Conservation (phyloP, 2,888 invertebrate species). For the Tiphia femorata region DNA sequence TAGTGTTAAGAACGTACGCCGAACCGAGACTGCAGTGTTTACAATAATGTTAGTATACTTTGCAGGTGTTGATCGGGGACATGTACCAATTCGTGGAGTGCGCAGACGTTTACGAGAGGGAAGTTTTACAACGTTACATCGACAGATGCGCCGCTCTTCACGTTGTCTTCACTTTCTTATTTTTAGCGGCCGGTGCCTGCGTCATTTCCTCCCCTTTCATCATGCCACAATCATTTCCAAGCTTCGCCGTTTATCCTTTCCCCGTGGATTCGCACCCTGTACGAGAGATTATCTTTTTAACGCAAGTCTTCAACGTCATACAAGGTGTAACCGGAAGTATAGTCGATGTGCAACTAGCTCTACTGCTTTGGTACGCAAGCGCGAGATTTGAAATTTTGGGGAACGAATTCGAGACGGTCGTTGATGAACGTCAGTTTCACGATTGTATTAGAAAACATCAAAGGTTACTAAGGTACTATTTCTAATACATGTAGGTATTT, state of each 20-base stretch:
- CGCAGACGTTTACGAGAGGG: slow-evolving; percentile 17
- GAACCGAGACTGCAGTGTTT: too few relatives aligned
- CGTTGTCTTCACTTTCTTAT: slow-evolving; percentile 29
- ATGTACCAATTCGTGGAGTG: slow-evolving; percentile 37
- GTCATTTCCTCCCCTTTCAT: slow-evolving; percentile 51
- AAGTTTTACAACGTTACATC: slow-evolving; percentile 19
- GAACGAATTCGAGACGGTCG: slow-evolving; percentile 22
- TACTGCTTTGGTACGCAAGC: slow-evolving; percentile 51
- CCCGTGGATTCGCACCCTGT: slow-evolving; percentile 30
- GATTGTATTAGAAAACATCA: slow-evolving; percentile 47
- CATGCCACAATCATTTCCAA: slow-evolving; percentile 47
- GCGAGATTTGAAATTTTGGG: slow-evolving; percentile 50
- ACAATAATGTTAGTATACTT: background rate
- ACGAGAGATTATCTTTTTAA: slow-evolving; percentile 39
- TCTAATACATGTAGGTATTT: background rate
- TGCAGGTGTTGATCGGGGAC: slow-evolving; percentile 32
- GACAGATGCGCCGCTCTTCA: slow-evolving; percentile 47
- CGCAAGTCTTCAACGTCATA: slow-evolving; percentile 42
- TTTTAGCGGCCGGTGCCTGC: slow-evolving; percentile 37
- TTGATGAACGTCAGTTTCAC: slow-evolving; percentile 28
- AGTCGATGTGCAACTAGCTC: slow-evolving; percentile 50
- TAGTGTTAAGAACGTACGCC: too few relatives aligned
- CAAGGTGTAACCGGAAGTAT: slow-evolving; percentile 49
- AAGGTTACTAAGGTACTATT: slow-evolving; percentile 44
- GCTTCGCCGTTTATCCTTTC: slow-evolving; percentile 56